These are phyloP conservation scores for Acleris laterana DNA, from an alignment of 2,888 invertebrate genomes.

Conservation along the genomic window DNA sequence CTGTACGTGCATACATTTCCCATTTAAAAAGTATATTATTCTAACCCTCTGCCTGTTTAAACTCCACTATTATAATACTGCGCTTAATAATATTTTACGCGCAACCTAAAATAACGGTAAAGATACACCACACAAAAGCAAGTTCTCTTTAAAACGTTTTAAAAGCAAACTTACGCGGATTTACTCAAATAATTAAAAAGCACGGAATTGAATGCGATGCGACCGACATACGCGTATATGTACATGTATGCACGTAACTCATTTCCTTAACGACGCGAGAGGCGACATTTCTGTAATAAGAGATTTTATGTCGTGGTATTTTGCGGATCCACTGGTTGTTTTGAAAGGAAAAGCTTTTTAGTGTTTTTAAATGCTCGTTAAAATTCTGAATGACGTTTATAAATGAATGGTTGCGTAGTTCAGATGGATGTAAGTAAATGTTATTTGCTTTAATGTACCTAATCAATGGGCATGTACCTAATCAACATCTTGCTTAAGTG, in stretches of 20 bases:
- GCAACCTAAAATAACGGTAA: not conserved
- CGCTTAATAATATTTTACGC: not conserved
- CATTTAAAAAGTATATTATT: no score
- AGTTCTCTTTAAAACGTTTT: slow-evolving; percentile 40
- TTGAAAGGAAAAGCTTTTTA: slow-evolving; percentile 17
- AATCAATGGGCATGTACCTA: no score
- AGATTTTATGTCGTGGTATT: slow-evolving; percentile 50
- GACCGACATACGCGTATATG: slow-evolving; percentile 37
- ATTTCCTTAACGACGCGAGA: slow-evolving; percentile 67
- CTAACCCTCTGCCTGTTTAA: no score
- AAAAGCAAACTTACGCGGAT: slow-evolving; percentile 43
- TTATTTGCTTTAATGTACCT: no score
- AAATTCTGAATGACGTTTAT: slow-evolving; percentile 15
- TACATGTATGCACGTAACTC: slow-evolving; percentile 51
- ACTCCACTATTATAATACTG: not conserved
- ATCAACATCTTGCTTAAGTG: no score
- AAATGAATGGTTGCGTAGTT: not conserved
- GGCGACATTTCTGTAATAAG: slow-evolving; percentile 52
- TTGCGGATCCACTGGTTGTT: slow-evolving; percentile 35
- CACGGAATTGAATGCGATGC: slow-evolving; percentile 52
- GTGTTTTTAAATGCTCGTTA: slow-evolving; percentile 14
- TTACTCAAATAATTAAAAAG: slow-evolving; percentile 57
- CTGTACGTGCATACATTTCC: no score
- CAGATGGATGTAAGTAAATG: not conserved
- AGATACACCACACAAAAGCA: slow-evolving; percentile 14